Evolutionary conservation across 2,888 invertebrate species (phyloP).

Genomic region (Sminthurinus aureus): DNA sequence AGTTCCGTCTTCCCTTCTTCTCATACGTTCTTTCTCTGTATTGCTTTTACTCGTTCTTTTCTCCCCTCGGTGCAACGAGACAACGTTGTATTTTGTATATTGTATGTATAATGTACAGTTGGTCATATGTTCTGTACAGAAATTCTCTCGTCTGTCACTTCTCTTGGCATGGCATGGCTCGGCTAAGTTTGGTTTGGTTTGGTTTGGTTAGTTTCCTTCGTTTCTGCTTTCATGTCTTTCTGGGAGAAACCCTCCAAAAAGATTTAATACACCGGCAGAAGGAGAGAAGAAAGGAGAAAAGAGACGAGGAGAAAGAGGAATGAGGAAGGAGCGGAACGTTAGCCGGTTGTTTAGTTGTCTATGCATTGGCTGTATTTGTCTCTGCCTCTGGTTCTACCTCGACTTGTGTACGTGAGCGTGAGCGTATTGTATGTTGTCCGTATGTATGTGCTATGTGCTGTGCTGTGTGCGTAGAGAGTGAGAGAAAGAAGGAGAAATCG

Average conservation of each 20-base stretch:
- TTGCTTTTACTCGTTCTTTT: neutral
- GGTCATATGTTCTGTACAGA: constrained; percentile 10
- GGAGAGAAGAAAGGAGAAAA: too few species aligned
- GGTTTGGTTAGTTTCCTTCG: constrained; percentile 1
- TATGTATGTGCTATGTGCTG: too few species aligned
- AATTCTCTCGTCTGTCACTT: constrained; percentile 27
- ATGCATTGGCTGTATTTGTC: constrained; percentile 28
- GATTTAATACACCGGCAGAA: constrained; percentile 35
- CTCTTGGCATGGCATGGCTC: neutral
- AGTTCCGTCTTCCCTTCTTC: neutral
- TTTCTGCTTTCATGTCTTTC: constrained; percentile 9
- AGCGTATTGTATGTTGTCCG: too few species aligned
- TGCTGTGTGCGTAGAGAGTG: constrained; percentile 37
- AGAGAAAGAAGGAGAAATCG: constrained; percentile 26
- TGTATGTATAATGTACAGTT: neutral
- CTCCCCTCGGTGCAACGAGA: neutral
- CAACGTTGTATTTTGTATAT: neutral
- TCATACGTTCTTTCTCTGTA: too few species aligned
- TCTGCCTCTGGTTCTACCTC: constrained; percentile 1
- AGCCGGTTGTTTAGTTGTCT: constrained; percentile 33
- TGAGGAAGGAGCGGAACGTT: constrained; percentile 26
- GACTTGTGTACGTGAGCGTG: too few species aligned
- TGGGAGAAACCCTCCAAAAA: constrained; percentile 11
- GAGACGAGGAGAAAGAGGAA: too few species aligned
- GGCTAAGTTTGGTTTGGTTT: neutral